Percentiles rank a stretch among this genome's conserved stretches.
These are phyloP conservation scores for Goniozus legneri DNA, from an alignment of 1,140 invertebrate species.

Conservation along the genomic window DNA sequence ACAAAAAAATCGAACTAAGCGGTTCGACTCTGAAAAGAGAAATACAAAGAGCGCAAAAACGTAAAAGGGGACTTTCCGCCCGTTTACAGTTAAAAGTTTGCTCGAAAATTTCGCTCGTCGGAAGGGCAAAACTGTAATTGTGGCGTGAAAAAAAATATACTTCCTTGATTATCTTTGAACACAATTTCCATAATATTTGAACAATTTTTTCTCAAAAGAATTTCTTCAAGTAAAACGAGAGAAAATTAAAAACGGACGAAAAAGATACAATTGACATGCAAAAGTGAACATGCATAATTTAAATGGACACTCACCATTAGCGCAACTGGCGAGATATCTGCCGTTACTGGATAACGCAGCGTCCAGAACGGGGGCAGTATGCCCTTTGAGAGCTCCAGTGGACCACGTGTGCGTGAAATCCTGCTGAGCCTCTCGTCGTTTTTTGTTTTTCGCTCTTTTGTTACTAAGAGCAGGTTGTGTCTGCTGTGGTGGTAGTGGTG, in stretches of 20 bases:
- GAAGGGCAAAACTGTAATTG: no score
- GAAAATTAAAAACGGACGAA: conserved; percentile 1
- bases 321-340: conserved; percentile 78
- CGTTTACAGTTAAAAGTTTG: no score
- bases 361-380: conserved; percentile 67
- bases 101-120: no score
- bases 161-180: not conserved
- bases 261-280: no score
- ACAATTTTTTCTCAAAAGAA: not conserved
- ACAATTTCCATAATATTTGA: not conserved
- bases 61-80: no score
- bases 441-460: conserved; percentile 41
- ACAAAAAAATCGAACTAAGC: no score
- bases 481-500: not conserved
- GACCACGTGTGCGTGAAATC: conserved; percentile 70
- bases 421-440: conserved; percentile 43
- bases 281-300: no score
- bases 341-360: conserved; percentile 79
- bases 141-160: not conserved
- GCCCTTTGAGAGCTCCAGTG: conserved; percentile 73
- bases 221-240: not conserved
- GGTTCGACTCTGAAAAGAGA: no score
- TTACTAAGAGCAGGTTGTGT: conserved; percentile 4
- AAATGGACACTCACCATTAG: no score
- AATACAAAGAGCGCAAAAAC: no score